Base-by-base conservation (phyloP, 2,797 vertebrate genomes). In the Oreortyx pictus region DNA sequence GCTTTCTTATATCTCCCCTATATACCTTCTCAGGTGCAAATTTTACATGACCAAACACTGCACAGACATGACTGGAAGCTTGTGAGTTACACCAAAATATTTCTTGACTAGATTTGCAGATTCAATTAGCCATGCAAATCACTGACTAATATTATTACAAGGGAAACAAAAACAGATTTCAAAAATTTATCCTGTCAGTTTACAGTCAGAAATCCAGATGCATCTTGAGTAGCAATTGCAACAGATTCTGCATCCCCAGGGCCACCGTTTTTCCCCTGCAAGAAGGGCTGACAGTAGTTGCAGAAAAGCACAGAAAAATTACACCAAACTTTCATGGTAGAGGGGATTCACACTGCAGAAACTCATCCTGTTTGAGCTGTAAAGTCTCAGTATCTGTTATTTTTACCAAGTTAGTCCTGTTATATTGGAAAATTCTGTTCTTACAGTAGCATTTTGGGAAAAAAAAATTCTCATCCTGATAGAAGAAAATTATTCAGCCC, bases 401-500 rank as follows among this genome's bases (percentile, higher is more conserved):
- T 90, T 86, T 87, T 59, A 64, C 35, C 18, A 79, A 47, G 22
- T 10, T 44, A 90, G 24, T 41, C 39, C 65, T 83, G 5, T 60
- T 65, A 24, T 4, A 6, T 0, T 62, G 29, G 33, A 82, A 46
- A 54, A 7, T 62, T 59, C 27, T 11, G 4, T 37, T 84, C 59
- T 57, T 56, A n/a, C 29, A 70, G 19, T 39, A 50, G 29, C 46
- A 72, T 37, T 62, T 61, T 3, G 22, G 50, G 76, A 87, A 85
- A 18, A 64, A 75, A 86, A 88, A 2, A 64, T 77, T 89, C 72
- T 87, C 50, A 57, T 25, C 39, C 23, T 52, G 11, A 16, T 82
- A n/a, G 9, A 41, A 68, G 46, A 90, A 68, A 88, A 90, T n/a
- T 47, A 94, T 41, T 70, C 72, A 83, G 33, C 39, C 82, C 80